Base-by-base conservation (phyloP, 37 sponge, comb jelly and placozoan species). In the Halichondria panicea region DNA sequence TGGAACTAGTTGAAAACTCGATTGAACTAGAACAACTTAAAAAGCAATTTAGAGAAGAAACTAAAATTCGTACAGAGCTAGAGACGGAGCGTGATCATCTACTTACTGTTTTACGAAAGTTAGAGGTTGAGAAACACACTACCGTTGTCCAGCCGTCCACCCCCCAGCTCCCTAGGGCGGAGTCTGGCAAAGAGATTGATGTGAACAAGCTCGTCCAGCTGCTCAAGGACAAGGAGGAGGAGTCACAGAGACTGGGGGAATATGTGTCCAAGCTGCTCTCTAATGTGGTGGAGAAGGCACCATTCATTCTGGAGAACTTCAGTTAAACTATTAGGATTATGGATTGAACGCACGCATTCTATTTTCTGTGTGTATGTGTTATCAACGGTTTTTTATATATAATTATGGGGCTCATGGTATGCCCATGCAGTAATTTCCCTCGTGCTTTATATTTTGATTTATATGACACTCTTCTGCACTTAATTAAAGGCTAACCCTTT, bases 201-300 rank as follows among this genome's bases (percentile, higher is more conserved):
- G 63, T 63, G 36, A 74, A 81, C 28, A 32, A 87, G 57, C 76
- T 87, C 35, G 13, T 72, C 0, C 30, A 38, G 22, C 34, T 70
- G 18, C 12, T 80, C 15, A 75, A 69, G 44, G 71, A 81, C 27
- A 81, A 80, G 59, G 82, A 87, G 21, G 81, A 87, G 13, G 88
- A 87, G 43, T 75, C 74, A 4, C 11, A 24, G 28, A 57, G 77
- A 62, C 42, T 81, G 70, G 76, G 65, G 33, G 77, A 87, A n/a
- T 87, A 87, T 50, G 76, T 76, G 28, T 50, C 25, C 37, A 75
- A 75, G 18, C 63, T 87, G 44, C 56, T 87, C 62, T 60, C 59
- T 8, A 70, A 59, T 57, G 88, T 87, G 11, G 76, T 87, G 43
- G 81, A 80, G 45, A 81, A 76, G 36, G 88, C 88, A 31, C 88